Evolutionary conservation across 2,888 invertebrate genomes (phyloP), one percentile per base, ranked within the genome.

Genomic region (Amphipoea oculea): DNA sequence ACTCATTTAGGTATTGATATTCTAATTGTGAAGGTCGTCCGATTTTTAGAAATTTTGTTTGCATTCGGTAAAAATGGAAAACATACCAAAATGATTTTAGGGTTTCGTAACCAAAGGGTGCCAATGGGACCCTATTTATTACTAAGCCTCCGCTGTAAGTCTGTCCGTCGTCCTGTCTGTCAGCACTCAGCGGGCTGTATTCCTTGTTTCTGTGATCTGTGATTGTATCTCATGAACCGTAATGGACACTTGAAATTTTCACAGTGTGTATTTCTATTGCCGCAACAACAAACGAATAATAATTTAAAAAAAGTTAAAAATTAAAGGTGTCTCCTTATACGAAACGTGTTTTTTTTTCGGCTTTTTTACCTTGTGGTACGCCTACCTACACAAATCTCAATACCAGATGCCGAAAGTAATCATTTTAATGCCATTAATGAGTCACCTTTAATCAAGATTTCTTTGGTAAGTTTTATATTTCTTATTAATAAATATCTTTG

Each of bases 21-120:
- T 66, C 11, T 36, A 42, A 63, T 76, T 51, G 48, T 66, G 48
- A 83, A 84, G 84, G 84, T 70, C 48, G 20, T 20, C 11, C 7
- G 4, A 20, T 75, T n/a, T 60, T 70, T 73, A 29, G 29, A 36
- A 66, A 63, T 62, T 73, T 36, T 42, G 20, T 14, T 79, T 67
- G 14, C 14, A 14, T 14, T 42, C 36, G n/a, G 14, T 42, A 51
- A 76, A 51, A 62, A 20, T 76, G 54, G 17, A 17, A 74, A 57
- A 54, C 14, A 5, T 29, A 54, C 9, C 3, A 23, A 6, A 4
- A 42, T 9, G 0, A 6, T 7, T 14, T 69, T 20, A 20, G 51
- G 20, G 17, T 2, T 20, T 17, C 17, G 51, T 17, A 51, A 17
- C 5, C 51, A 51, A 51, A 17, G 17, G 51, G 5, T 51, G 51